These are phyloP conservation scores for Drosophila truncata DNA, from an alignment of 1,140 invertebrate species.

Conservation along the genomic window DNA sequence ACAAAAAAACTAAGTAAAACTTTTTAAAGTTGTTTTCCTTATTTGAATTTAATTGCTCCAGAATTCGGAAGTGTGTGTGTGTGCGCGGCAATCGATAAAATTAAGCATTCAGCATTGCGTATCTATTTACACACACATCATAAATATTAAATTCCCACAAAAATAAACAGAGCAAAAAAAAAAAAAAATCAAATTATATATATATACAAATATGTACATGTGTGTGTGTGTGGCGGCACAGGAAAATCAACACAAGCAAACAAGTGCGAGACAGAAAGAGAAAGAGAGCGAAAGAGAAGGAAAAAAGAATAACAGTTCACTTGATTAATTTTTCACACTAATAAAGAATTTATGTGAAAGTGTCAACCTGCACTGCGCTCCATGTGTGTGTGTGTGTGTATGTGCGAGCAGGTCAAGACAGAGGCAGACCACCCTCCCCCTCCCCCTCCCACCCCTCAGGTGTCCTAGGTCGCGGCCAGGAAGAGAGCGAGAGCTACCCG, in stretches of 20 bases:
- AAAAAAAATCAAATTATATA: constrained; percentile 27
- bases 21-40: constrained; percentile 22
- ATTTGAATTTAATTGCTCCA: constrained; percentile 19
- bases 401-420: constrained; percentile 71
- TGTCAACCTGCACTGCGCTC: constrained; percentile 75
- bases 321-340: constrained; percentile 83
- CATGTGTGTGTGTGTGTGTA: constrained; percentile 22
- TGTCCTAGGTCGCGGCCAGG: constrained; percentile 41
- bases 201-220: not conserved
- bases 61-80: constrained; percentile 38
- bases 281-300: constrained; percentile 8
- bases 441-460: not conserved
- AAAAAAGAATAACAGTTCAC: constrained; percentile 57
- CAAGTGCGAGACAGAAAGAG: constrained; percentile 24
- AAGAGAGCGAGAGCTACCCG: constrained; percentile 3
- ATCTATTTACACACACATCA: constrained; percentile 81
- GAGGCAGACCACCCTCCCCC: not conserved
- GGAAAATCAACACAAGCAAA: constrained; percentile 36
- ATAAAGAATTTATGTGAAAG: constrained; percentile 82
- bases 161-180: constrained; percentile 54
- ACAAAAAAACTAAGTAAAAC: not conserved
- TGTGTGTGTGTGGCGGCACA: constrained; percentile 14
- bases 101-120: constrained; percentile 78
- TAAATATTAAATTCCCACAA: constrained; percentile 76
- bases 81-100: constrained; percentile 67